Conservation (phyloP, 1,140 invertebrate genomes). For the Eubasilissa regina region DNA sequence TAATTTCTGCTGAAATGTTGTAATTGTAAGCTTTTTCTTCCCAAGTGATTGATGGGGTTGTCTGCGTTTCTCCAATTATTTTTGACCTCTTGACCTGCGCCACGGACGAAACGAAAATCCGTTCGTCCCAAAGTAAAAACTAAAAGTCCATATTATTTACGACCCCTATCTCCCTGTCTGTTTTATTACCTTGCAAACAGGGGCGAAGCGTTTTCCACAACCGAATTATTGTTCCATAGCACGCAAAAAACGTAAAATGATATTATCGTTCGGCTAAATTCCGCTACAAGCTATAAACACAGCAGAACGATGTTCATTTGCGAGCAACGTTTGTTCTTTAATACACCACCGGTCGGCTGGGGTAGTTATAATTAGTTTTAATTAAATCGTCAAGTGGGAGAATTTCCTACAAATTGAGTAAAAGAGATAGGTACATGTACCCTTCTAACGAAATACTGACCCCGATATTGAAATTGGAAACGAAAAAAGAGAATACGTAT, state of each 20-base stretch:
- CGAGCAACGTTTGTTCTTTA: too few relatives aligned
- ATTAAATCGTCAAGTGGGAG: too few relatives aligned
- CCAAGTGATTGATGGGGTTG: background rate
- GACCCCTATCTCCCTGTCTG: slow-evolving; percentile 33
- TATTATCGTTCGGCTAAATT: slow-evolving; percentile 33
- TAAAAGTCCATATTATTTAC: slow-evolving; percentile 34
- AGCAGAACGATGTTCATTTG: background rate
- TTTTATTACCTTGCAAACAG: slow-evolving; percentile 43
- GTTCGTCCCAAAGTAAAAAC: slow-evolving; percentile 19
- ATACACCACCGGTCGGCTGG: too few relatives aligned
- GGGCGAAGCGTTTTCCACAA: slow-evolving; percentile 31
- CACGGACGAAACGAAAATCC: background rate
- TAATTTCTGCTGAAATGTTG: too few relatives aligned
- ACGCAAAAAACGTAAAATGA: slow-evolving; percentile 40
- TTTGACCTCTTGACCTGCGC: slow-evolving; percentile 18
- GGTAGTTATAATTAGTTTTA: too few relatives aligned
- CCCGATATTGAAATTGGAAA: too few relatives aligned
- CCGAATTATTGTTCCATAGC: slow-evolving; percentile 39
- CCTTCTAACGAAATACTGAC: too few relatives aligned
- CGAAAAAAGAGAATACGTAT: too few relatives aligned
- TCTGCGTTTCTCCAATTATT: background rate
- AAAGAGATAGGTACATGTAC: too few relatives aligned
- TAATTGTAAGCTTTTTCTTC: background rate
- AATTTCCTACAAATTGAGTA: too few relatives aligned
- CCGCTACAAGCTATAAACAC: slow-evolving; percentile 27